Percentiles rank a stretch among this genome's conserved stretches.
phyloP scores from a whole-genome alignment of 1,140 invertebrate genomes.

The Pissodes strobi region DNA sequence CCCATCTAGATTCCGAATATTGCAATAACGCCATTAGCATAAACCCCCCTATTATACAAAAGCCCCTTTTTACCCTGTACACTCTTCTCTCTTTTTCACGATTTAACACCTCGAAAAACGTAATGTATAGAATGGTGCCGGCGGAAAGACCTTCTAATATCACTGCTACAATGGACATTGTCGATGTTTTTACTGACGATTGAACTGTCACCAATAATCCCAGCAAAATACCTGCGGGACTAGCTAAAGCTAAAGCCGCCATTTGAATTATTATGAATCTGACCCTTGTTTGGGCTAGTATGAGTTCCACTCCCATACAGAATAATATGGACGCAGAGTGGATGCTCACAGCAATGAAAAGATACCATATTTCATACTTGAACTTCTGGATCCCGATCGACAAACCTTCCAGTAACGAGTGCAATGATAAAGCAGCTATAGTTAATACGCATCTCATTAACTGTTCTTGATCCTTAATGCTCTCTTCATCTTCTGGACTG shows the following conservation, averaged over 20 bases:
- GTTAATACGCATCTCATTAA: constrained; percentile 67
- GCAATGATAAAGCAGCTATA: constrained; percentile 77
- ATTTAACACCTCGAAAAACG: constrained; percentile 54
- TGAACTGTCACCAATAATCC: constrained; percentile 57
- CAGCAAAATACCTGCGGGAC: constrained; percentile 71
- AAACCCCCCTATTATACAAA: constrained; percentile 53
- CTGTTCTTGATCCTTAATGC: constrained; percentile 47
- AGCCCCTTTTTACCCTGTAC: constrained; percentile 43
- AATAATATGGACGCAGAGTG: constrained; percentile 78
- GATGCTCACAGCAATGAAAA: constrained; percentile 74
- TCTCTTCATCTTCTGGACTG: constrained; percentile 15
- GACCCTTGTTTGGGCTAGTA: constrained; percentile 66
- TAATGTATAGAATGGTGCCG: constrained; percentile 54
- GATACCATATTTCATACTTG: constrained; percentile 65
- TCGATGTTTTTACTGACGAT: constrained; percentile 44
- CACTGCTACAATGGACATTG: constrained; percentile 48
- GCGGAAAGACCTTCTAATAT: constrained; percentile 54
- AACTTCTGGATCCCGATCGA: constrained; percentile 75
- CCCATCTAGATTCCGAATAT: constrained; percentile 28
- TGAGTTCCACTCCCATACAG: constrained; percentile 69
- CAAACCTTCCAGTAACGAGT: constrained; percentile 80
- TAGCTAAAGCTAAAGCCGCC: constrained; percentile 67
- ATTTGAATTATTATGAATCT: constrained; percentile 65
- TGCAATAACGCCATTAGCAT: constrained; percentile 51
- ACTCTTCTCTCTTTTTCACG: constrained; percentile 52